Base-by-base conservation (phyloP, 1,140 invertebrate genomes). In the Cepaea nemoralis region DNA sequence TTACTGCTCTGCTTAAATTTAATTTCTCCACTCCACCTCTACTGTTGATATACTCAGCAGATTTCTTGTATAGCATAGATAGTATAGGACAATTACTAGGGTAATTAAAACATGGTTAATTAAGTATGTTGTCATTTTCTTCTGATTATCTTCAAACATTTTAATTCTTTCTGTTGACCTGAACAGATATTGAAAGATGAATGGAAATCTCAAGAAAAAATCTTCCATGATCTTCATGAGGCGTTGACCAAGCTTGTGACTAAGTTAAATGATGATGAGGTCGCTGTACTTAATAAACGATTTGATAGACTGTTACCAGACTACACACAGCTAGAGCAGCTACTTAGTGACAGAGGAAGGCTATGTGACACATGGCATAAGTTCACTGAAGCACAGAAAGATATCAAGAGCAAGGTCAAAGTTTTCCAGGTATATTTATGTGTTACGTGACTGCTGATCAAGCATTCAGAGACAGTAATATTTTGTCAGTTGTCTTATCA, bases 351-450 rank as follows among this genome's bases (percentile, higher is more conserved):
- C 16, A 95, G 96, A 88, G 94, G 94, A 31, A 94, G 95, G 83
- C 92, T 98, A 78, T 91, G 97, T 35, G 94, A 97, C 88, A 96
- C 95, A 83, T 97, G 96, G 95, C 93, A 93, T 0, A 95, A 96
- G 84, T 93, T 97, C 39, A 94, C 94, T 59, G 85, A 80, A 80
- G 97, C 95, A 95, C 94, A 95, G 83, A 93, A 95, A 83, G 95
- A 97, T 82, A 94, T 94, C n/a, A 94, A 94, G 80, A 95, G 27
- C 1, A 74, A 74, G 42, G 27, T 74, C 31, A 74, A 74, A 74
- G 71, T 27, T n/a, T 33, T 31, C 16, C 71, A 74, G 42, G 71
- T 74, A 74, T 73, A 24, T 22, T 3, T 10, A 55, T 55, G 8
- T 55, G 2, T 55, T 55, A 19, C 50, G n/a, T 55, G 50, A 22